Conservation (phyloP, 2,888 invertebrate genomes). For the Brassicogethes aeneus region DNA sequence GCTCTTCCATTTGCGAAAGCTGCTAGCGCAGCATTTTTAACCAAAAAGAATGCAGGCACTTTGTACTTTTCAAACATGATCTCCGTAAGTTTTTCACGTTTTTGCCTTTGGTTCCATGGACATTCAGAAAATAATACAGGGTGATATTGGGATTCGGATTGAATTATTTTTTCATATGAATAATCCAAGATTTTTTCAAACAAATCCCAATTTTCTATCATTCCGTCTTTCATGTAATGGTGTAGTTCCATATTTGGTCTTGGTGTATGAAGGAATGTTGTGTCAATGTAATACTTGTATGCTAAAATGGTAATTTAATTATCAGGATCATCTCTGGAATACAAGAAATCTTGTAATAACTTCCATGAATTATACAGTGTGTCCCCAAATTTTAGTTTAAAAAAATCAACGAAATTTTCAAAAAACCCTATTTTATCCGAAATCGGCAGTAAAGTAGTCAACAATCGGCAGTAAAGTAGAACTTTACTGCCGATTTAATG, state of each 20-base stretch:
- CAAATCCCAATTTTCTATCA: slow-evolving; percentile 98
- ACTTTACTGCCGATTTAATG: no score
- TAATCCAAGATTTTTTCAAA: slow-evolving; percentile 96
- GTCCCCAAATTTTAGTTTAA: no score
- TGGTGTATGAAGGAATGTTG: slow-evolving; percentile 85
- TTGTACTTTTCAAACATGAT: slow-evolving; percentile 98
- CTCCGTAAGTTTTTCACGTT: slow-evolving; percentile 92
- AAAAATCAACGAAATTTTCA: no score
- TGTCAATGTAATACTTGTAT: slow-evolving; percentile 81
- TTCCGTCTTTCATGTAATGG: slow-evolving; percentile 95
- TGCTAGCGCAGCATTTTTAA: slow-evolving; percentile 95
- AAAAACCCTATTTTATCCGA: no score
- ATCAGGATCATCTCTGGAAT: no score
- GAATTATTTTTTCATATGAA: slow-evolving; percentile 87
- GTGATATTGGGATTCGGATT: slow-evolving; percentile 90
- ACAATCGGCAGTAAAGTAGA: no score
- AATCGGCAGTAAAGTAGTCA: no score
- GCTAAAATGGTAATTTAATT: slow-evolving; percentile 23
- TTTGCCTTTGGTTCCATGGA: slow-evolving; percentile 88
- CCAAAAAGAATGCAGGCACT: slow-evolving; percentile 95
- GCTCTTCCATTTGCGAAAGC: slow-evolving; percentile 94
- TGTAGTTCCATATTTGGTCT: slow-evolving; percentile 81
- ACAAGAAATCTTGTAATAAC: no score
- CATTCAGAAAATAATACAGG: slow-evolving; percentile 97
- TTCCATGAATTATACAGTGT: no score